Evolutionary conservation across 2,888 invertebrate species (phyloP).

Genomic region (Crocallis elinguaria): DNA sequence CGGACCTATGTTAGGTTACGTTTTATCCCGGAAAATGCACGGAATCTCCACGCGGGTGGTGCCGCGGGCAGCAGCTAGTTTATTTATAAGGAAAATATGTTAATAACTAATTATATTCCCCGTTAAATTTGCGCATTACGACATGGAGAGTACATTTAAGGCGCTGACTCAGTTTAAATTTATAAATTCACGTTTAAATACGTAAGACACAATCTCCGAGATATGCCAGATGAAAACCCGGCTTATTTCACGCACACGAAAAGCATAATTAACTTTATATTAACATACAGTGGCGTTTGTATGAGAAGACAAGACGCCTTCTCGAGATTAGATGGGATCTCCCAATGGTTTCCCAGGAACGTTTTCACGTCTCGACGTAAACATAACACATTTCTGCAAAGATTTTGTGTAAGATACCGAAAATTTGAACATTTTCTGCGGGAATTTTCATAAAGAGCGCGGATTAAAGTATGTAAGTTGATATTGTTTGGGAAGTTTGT

Average conservation of each 20-base stretch:
- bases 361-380: conserved; percentile 24
- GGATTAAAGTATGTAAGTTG: conserved; percentile 31
- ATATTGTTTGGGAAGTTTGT: conserved; percentile 32
- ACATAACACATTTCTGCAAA: conserved; percentile 27
- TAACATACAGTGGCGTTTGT: conserved; percentile 56
- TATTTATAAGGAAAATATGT: too few relatives aligned
- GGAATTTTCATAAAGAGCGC: conserved; percentile 33
- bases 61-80: too few relatives aligned
- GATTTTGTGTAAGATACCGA: conserved; percentile 34
- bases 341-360: conserved; percentile 39
- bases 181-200: conserved; percentile 55
- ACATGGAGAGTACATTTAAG: conserved; percentile 25
- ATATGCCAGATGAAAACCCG: conserved; percentile 45
- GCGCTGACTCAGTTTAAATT: conserved; percentile 44
- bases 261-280: conserved; percentile 78
- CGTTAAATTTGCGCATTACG: conserved; percentile 15
- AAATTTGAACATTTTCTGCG: conserved; percentile 35
- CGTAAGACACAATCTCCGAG: conserved; percentile 56
- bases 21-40: too few relatives aligned
- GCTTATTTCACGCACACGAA: conserved; percentile 73
- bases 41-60: too few relatives aligned
- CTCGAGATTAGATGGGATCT: conserved; percentile 57
- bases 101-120: conserved; percentile 9
- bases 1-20: too few relatives aligned
- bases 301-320: conserved; percentile 42